phyloP scores from a whole-genome alignment of 2,113 vertebrate genomes.

The Neolamprologus longior region DNA sequence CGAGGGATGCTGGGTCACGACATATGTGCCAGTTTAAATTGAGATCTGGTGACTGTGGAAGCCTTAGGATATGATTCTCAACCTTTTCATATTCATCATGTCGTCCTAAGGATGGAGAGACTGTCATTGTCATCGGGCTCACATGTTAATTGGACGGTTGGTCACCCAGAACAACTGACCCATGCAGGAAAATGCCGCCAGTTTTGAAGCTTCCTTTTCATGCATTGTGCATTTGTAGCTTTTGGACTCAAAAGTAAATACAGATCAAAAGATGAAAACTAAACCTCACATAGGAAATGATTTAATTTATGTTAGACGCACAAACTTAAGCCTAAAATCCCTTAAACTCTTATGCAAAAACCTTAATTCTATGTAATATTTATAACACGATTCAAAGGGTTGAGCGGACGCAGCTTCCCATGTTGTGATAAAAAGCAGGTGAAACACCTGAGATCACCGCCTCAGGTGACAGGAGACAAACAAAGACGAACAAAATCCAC shows the following conservation, averaged over 20 bases:
- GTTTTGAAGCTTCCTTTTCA: not conserved
- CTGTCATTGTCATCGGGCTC: rapidly evolving
- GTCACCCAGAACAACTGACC: not conserved
- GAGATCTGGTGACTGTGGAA: not conserved
- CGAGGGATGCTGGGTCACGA: not conserved
- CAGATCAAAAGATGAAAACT: not conserved
- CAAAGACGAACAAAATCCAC: not conserved
- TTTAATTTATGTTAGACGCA: not conserved
- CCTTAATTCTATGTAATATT: not conserved
- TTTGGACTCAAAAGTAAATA: not conserved
- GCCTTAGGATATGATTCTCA: not conserved
- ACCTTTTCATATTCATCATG: not conserved
- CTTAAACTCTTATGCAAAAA: not conserved
- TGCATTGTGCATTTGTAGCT: not conserved
- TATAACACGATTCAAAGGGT: not conserved
- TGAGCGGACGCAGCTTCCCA: not conserved
- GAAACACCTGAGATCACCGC: not conserved
- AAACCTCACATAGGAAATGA: not conserved
- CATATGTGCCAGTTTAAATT: not conserved
- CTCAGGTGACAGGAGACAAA: not conserved
- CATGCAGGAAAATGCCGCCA: rapidly evolving
- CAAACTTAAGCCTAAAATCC: not conserved
- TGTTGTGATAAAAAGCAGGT: not conserved
- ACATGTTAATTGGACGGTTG: not conserved
- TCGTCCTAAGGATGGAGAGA: rapidly evolving